Evolutionary conservation across 2,113 vertebrate species (phyloP).

Genomic region (Rutilus rutilus): DNA sequence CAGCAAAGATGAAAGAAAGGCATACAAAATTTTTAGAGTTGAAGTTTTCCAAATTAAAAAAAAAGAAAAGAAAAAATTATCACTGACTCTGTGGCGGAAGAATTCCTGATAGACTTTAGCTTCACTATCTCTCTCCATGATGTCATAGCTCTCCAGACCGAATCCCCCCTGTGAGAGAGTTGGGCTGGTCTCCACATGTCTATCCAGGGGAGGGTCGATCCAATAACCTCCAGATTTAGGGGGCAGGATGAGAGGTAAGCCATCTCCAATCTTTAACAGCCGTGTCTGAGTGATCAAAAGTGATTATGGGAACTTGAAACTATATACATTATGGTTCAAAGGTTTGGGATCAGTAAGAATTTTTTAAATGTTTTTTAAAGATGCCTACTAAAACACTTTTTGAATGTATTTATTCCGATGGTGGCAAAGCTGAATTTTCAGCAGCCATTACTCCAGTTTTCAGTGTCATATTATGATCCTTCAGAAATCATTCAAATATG

Average conservation of each 20-base stretch:
- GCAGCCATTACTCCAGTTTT: neutral
- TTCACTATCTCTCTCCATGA: constrained; percentile 85
- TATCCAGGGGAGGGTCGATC: constrained; percentile 82
- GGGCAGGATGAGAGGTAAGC: constrained; percentile 83
- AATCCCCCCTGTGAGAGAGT: constrained; percentile 66
- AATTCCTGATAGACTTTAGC: constrained; percentile 83
- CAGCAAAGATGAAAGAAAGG: constrained; percentile 39
- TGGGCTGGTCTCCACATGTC: constrained; percentile 72
- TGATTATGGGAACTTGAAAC: neutral
- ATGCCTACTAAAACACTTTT: neutral
- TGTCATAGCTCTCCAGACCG: constrained; percentile 75
- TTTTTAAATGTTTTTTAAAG: neutral
- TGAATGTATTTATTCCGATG: neutral
- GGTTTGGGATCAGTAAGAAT: neutral
- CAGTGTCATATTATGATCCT: too few species aligned
- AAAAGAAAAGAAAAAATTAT: neutral
- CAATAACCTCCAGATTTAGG: constrained; percentile 87
- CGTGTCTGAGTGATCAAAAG: constrained; percentile 63
- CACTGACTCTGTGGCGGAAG: constrained; percentile 83
- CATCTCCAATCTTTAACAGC: constrained; percentile 79
- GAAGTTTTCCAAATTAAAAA: neutral
- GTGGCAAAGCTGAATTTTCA: neutral
- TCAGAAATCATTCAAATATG: neutral
- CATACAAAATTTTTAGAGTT: too few species aligned
- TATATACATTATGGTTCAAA: neutral